These are phyloP conservation scores for Chionodraco myersi DNA, from an alignment of 2,113 vertebrate species.

Conservation along the genomic window DNA sequence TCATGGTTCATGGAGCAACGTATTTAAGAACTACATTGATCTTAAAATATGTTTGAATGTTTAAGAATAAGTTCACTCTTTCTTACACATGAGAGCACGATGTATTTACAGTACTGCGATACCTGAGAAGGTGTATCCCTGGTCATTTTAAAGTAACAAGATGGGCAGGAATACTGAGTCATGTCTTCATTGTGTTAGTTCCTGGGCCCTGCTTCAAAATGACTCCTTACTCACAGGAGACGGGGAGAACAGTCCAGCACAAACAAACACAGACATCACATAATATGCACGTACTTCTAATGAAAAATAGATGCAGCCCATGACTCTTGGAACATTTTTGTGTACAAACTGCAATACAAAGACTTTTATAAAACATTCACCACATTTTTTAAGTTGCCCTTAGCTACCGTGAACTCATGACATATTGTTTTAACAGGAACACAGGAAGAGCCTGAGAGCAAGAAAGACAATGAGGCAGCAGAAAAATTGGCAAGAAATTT, in stretches of 20 bases:
- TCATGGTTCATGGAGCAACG: constrained; percentile 24
- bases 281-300: neutral
- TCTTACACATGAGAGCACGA: neutral
- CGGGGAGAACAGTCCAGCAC: neutral
- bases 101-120: neutral
- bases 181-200: neutral
- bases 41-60: neutral
- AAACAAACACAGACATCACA: neutral
- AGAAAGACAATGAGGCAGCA: constrained; percentile 1
- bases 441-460: constrained; percentile 34
- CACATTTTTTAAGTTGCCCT: neutral
- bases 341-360: constrained; percentile 5
- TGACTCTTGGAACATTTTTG: neutral
- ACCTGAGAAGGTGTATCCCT: neutral
- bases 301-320: constrained; percentile 23
- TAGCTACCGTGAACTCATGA: constrained; percentile 16
- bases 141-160: neutral
- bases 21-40: neutral
- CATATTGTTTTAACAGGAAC: constrained; percentile 20
- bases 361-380: neutral
- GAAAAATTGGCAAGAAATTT: constrained; percentile 8
- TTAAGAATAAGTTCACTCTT: neutral
- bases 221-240: neutral
- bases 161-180: neutral
- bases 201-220: neutral